phyloP scores from a whole-genome alignment of 2,888 invertebrate genomes.

The Stegophylla sp. region DNA sequence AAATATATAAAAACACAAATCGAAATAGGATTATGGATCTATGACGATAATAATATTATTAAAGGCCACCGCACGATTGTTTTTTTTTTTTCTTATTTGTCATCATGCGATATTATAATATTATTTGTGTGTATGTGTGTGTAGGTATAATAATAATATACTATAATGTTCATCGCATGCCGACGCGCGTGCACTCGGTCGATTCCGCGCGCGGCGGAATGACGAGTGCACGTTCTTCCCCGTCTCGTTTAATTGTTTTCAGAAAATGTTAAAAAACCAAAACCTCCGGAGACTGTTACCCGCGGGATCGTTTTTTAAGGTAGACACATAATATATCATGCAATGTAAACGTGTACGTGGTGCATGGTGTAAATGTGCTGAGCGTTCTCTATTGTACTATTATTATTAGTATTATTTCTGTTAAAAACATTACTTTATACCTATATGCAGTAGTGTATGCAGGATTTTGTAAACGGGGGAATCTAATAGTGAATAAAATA shows the following conservation, averaged over 20 bases:
- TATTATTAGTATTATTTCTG: neutral
- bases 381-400: conserved; percentile 32
- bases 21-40: no score
- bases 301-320: conserved; percentile 72
- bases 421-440: conserved; percentile 6
- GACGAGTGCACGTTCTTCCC: conserved; percentile 59
- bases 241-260: conserved; percentile 67
- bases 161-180: neutral
- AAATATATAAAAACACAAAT: no score
- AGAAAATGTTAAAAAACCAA: conserved; percentile 74
- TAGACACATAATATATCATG: conserved; percentile 64
- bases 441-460: no score
- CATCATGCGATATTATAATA: no score
- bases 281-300: conserved; percentile 72
- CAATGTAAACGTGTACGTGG: conserved; percentile 42
- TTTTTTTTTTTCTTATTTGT: no score
- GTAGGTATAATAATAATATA: neutral
- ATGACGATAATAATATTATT: no score
- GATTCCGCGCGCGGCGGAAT: conserved; percentile 45
- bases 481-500: no score
- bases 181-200: conserved; percentile 34
- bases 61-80: no score
- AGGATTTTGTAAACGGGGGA: no score
- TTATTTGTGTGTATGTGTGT: no score
- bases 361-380: conserved; percentile 52